phyloP scores from a whole-genome alignment of 35 echinoderm and acorn worm genomes.

The Hemicentrotus pulcherrimus region DNA sequence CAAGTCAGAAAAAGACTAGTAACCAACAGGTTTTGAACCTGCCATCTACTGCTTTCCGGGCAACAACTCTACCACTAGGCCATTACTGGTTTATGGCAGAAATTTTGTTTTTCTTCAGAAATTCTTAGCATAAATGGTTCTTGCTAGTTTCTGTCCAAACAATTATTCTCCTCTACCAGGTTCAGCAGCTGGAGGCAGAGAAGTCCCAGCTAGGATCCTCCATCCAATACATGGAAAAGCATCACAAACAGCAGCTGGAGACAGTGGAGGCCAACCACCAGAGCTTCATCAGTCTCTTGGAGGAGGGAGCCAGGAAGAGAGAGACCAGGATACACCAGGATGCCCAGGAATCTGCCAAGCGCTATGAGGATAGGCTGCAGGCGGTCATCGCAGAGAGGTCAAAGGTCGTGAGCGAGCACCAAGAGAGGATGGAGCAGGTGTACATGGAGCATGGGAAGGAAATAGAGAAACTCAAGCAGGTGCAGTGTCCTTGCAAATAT shows the following conservation, averaged over 20 bases:
- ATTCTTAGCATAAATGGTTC: not conserved
- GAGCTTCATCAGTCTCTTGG: constrained; percentile 67
- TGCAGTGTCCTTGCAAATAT: not conserved
- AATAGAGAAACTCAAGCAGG: constrained; percentile 67
- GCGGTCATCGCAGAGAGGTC: constrained; percentile 55
- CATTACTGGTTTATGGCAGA: too few species aligned
- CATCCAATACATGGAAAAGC: constrained; percentile 50
- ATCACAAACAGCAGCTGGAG: constrained; percentile 60
- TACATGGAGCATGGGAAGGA: constrained; percentile 60
- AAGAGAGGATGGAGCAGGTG: constrained; percentile 64
- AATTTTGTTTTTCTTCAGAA: too few species aligned
- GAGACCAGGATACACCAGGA: constrained; percentile 61
- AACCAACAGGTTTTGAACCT: too few species aligned
- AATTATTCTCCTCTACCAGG: constrained; percentile 33
- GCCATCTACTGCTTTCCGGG: too few species aligned
- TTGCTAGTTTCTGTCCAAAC: not conserved
- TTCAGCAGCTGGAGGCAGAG: constrained; percentile 54
- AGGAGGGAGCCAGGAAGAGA: constrained; percentile 56
- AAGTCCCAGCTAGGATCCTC: constrained; percentile 53
- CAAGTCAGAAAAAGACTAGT: too few species aligned
- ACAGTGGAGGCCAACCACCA: constrained; percentile 46
- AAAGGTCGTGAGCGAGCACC: constrained; percentile 53
- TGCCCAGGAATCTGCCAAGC: constrained; percentile 22
- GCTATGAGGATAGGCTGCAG: constrained; percentile 63
- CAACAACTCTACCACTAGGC: too few species aligned